These are phyloP conservation scores for Capitulum mitella DNA, from an alignment of 2,888 invertebrate species.

Conservation along the genomic window DNA sequence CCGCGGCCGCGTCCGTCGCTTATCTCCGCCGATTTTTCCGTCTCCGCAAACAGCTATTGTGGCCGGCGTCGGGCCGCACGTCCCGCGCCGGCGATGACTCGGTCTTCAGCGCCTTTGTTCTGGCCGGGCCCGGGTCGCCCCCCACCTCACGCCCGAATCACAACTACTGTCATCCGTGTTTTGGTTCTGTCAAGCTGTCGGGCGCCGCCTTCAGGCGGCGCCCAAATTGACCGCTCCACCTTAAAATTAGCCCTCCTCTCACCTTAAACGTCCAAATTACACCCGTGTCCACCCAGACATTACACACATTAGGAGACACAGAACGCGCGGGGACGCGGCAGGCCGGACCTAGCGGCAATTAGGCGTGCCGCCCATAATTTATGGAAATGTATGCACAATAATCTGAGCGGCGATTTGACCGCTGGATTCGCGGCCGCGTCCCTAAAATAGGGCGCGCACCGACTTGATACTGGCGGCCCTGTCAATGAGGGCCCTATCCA, in stretches of 20 bases:
- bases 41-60: no score
- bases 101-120: no score
- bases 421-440: neutral
- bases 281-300: slow-evolving; percentile 1
- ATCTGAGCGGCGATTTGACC: neutral
- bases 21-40: no score
- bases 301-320: slow-evolving; percentile 11
- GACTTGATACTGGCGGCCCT: neutral
- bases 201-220: neutral
- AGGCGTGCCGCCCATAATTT: neutral
- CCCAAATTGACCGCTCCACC: neutral
- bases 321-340: neutral
- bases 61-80: no score
- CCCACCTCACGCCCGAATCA: neutral
- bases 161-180: neutral
- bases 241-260: neutral
- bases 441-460: neutral
- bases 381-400: slow-evolving; percentile 19
- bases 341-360: neutral
- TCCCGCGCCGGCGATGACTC: no score
- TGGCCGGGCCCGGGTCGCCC: no score
- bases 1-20: no score
- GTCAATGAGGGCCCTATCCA: neutral
- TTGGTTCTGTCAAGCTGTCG: neutral
- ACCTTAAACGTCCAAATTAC: slow-evolving; percentile 21